Evolutionary conservation across 2,113 vertebrate genomes (phyloP), one percentile per base, ranked within the genome.

Genomic region (Eretmochelys imbricata): DNA sequence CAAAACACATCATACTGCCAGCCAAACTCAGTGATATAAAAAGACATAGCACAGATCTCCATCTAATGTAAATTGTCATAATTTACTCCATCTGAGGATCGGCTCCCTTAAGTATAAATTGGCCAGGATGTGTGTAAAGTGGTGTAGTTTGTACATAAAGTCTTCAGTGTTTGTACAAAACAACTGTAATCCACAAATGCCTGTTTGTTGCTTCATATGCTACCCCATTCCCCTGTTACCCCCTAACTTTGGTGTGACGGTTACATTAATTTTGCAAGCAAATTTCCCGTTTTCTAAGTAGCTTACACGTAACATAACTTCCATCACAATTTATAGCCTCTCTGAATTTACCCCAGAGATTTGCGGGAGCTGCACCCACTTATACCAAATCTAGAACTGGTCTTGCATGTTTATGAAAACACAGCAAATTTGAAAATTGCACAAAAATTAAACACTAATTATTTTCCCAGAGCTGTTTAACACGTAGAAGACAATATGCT

Each of bases 101-200:
- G 3, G 12, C 42, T 5, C 54, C 49, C 6, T 10, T 38, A 0
- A 0, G 2, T 29, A 78, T 24, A 82, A 87, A 14, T 17, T 69
- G 6, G 17, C 1, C 79, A n/a, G 2, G 87, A 55, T 8, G 3
- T 42, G 85, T 85, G 54, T 7, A 72, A 65, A 83, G 48, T 2
- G 31, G 31, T 86, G 7, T 48, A 83, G 31, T 17, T 57, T 75
- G 10, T 46, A 59, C 17, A 82, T 29, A 82, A 55, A 46, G 0
- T 78, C 3, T 42, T 87, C 12, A 13, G 3, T 27, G 7, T 82
- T 53, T 84, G 9, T 14, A 1, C 10, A n/a, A 22, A 51, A 1
- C 87, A 59, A 31, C 57, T 59, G 57, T 59, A 89, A 87, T 35
- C 14, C 65, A 62, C 9, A 75, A 55, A 8, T 84, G 38, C 27